Evolutionary conservation across 1,140 invertebrate species (phyloP), one percentile per base, ranked within the genome.

Genomic region (Camponotus pennsylvanicus): DNA sequence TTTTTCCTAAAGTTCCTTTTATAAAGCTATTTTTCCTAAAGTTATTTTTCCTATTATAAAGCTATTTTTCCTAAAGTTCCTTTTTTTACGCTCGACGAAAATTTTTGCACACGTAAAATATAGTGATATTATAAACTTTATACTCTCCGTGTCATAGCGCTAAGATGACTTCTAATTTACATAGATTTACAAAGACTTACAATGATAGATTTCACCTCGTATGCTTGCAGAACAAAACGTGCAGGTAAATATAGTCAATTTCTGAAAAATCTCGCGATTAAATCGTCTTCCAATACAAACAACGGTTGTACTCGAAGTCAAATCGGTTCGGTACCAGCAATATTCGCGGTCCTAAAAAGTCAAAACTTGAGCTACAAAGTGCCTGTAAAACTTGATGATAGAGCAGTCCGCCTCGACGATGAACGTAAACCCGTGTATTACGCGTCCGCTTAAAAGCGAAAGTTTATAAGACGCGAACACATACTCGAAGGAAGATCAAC

Each of bases 351-450:
- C 21, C 18, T 3, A 34, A 40, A 70, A 59, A 70, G 8, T 57
- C 52, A 70, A 40, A 73, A 59, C 15, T 40, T 80, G 9, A 57
- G 27, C 37, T 15, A 61, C 52, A 18, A 70, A 82, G 21, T 71
- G 27, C 59, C 49, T 11, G 52, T 82, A 42, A 82, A 71, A 73
- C 66, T 73, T 27, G 52, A 13, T 59, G 59, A 79, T 55, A 69
- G 21, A 32, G 27, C n/a, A 34, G 34, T 67, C 8, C 32, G 42
- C 32, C n/a, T 52, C 34, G 63, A 32, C 32, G 42, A 79, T 42
- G 34, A 70, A 42, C 49, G 52, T 61, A 61, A 83, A 73, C 55
- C 21, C 69, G 3, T 34, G 52, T 55, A 59, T 18, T 27, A 15
- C 67, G 15, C 18, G 67, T 34, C 7, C 37, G 42, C 42, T 70